Evolutionary conservation across 1,140 invertebrate genomes (phyloP).

Genomic region (Anastrepha obliqua): DNA sequence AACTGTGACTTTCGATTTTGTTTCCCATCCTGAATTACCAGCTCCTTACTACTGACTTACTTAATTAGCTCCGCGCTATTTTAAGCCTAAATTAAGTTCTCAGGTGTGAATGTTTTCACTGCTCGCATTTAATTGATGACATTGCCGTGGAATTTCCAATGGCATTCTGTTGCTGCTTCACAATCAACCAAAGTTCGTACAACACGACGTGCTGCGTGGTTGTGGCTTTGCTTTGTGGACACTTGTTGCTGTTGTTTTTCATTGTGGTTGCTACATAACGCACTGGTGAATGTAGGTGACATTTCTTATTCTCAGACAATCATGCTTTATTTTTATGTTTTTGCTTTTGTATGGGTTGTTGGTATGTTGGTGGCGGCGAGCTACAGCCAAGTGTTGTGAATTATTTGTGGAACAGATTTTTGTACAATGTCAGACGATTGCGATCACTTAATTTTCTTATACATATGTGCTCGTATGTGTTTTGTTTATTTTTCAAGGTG

Average conservation of each 20-base stretch:
- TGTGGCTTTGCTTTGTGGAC: not conserved
- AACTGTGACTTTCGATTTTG: not conserved
- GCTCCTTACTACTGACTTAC: constrained; percentile 6
- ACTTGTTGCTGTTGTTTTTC: not conserved
- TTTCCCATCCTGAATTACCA: not conserved
- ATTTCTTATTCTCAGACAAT: constrained; percentile 21
- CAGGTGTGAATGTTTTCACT: constrained; percentile 67
- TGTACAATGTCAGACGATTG: constrained; percentile 49
- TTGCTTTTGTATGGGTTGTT: not conserved
- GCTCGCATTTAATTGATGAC: constrained; percentile 71
- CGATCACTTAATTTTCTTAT: constrained; percentile 54
- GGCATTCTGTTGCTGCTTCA: constrained; percentile 56
- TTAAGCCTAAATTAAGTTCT: constrained; percentile 70
- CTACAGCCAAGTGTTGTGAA: not conserved
- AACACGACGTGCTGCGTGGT: constrained; percentile 30
- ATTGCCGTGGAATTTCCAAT: constrained; percentile 72
- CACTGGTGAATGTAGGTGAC: constrained; percentile 23
- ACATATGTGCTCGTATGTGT: not conserved
- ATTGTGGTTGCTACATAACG: constrained; percentile 22
- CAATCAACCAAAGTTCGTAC: constrained; percentile 28
- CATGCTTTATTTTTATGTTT: not conserved
- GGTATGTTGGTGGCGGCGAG: not conserved
- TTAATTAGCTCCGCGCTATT: not conserved
- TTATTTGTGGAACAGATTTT: constrained; percentile 34
- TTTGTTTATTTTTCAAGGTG: constrained; percentile 45